Base-by-base conservation (phyloP, 1,140 invertebrate genomes). In the Nephila pilipes region DNA sequence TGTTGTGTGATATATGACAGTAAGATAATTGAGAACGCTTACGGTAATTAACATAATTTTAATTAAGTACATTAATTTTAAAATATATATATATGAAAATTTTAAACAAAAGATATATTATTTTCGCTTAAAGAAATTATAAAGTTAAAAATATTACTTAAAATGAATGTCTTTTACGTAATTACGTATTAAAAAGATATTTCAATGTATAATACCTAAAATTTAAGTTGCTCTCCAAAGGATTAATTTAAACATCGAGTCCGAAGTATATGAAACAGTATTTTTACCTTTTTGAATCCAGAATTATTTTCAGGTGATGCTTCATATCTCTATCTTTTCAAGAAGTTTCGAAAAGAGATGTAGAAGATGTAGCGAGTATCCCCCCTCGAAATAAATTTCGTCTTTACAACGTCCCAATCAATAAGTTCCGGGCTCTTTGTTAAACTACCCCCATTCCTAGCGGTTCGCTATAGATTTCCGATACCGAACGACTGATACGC, bases 381-480 rank as follows among this genome's bases (percentile, higher is more conserved):
- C 46, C 83, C 29, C 38, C 38, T 36, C 38, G 54, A 87, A 60
- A 65, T 60, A 87, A 87, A 38, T 65, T 65, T 25, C 32, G 38
- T 20, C 85, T 87, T 87, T 87, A 38, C 58, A 65, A 25, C 85
- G 6, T 36, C 12, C 58, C 85, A 87, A 87, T 87, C 85, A 87
- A 87, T 87, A 87, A 87, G n/a, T 87, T 87, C 85, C 29, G 85
- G 85, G 85, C 54, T 38, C 85, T 46, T 63, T 87, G 85, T 87
- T 60, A 87, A 87, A 87, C 58, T n/a, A 22, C n/a, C 60, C 60
- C 69, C 6, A 93, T 94, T 93, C 22, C 60, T 5, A 65, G 54
- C 58, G 60, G 25, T 87, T 69, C 25, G 85, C 29, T 69, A 87
- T 87, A n/a, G 85, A 87, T 87, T 87, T 87, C 38, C 85, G 60